A percentile compares a stretch with the other conserved stretches of the same genome.
phyloP scores from a whole-genome alignment of 92 coral and sea anemone genomes.

The Porites lobata region DNA sequence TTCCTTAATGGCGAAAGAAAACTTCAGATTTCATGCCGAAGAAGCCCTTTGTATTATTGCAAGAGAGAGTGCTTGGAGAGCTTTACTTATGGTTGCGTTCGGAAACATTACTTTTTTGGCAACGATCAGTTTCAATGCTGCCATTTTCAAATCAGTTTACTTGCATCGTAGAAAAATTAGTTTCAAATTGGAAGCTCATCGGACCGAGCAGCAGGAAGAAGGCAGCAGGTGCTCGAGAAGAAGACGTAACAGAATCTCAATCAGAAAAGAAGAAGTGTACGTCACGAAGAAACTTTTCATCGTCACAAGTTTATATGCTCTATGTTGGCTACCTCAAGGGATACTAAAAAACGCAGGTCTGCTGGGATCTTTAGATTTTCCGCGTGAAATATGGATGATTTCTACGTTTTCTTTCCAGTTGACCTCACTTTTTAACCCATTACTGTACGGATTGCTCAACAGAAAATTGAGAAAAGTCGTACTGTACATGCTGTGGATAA shows the following conservation, averaged over 20 bases:
- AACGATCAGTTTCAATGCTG: slow-evolving; percentile 5
- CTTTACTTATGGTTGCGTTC: neutral
- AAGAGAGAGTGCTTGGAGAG: neutral
- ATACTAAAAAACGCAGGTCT: slow-evolving; percentile 8
- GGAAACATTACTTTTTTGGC: slow-evolving; percentile 5
- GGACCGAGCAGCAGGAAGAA: neutral
- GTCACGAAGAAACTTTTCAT: slow-evolving; percentile 12
- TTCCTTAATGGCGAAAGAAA: neutral
- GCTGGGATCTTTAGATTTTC: neutral
- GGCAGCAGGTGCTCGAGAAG: too few relatives aligned
- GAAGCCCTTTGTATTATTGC: slow-evolving; percentile 25
- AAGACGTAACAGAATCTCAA: neutral
- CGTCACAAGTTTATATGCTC: slow-evolving; percentile 12
- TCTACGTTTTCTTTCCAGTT: slow-evolving; percentile 23
- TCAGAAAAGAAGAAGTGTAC: slow-evolving; percentile 23
- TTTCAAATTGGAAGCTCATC: neutral
- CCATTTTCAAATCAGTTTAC: slow-evolving; percentile 19
- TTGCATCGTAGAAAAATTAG: slow-evolving; percentile 18
- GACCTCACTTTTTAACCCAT: slow-evolving; percentile 21
- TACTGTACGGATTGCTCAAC: slow-evolving; percentile 31
- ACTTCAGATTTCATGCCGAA: slow-evolving; percentile 10
- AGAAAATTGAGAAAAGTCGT: slow-evolving; percentile 23
- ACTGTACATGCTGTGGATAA: neutral
- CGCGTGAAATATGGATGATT: slow-evolving; percentile 34
- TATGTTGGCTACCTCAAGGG: slow-evolving; percentile 42